Conservation (phyloP, 2,113 vertebrate genomes). For the Illadopsis cleaveri region DNA sequence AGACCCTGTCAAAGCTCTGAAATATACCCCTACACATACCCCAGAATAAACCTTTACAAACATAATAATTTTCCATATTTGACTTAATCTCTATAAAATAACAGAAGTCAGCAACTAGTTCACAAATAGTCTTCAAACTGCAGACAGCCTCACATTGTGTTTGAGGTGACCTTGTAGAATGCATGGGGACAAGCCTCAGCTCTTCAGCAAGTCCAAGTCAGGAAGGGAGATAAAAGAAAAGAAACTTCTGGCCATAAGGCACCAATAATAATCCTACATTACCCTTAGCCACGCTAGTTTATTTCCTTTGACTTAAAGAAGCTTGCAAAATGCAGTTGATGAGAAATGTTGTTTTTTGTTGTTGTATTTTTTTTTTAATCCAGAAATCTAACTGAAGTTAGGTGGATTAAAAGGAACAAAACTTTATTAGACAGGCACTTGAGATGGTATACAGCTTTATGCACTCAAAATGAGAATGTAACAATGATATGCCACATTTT, state of each 20-base stretch:
- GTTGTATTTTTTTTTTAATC: background rate
- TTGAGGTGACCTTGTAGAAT: background rate
- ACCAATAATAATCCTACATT: background rate
- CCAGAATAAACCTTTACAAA: background rate
- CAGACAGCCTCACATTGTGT: background rate
- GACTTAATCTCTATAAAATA: background rate
- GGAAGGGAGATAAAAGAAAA: background rate
- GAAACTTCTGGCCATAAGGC: background rate
- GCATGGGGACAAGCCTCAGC: background rate
- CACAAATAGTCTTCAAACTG: background rate
- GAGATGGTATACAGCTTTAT: background rate
- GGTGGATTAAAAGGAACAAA: background rate
- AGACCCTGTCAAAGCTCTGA: background rate
- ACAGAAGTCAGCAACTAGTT: background rate
- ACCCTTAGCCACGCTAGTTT: background rate
- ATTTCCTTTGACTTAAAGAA: background rate
- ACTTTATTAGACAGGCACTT: background rate
- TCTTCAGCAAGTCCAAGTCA: background rate
- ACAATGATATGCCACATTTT: background rate
- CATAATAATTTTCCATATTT: constrained; percentile 11
- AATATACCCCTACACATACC: background rate
- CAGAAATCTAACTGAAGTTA: background rate
- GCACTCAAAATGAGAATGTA: background rate
- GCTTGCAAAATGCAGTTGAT: background rate
- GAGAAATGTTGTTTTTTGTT: background rate